A percentile compares a stretch with the other conserved stretches of the same genome.
Evolutionary conservation across 2,113 vertebrate genomes (phyloP).

Genomic region (Zonotrichia leucophrys): DNA sequence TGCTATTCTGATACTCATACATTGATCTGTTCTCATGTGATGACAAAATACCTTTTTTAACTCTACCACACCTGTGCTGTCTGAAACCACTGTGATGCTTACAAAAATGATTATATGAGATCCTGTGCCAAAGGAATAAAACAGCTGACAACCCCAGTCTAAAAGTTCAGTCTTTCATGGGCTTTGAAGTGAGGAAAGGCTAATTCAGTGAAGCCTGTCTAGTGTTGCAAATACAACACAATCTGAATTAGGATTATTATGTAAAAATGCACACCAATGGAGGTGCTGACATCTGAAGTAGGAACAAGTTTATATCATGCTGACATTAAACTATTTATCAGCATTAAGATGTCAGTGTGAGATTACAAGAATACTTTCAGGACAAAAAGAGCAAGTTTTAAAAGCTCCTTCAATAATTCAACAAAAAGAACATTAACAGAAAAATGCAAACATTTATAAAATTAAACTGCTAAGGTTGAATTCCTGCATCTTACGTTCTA

Average conservation of each 20-base stretch:
- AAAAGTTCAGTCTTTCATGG: not conserved
- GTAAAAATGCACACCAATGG: not conserved
- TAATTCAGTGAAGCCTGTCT: not conserved
- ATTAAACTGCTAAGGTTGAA: not conserved
- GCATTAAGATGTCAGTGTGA: constrained; percentile 24
- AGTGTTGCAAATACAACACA: not conserved
- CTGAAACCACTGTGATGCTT: not conserved
- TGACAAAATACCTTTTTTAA: not conserved
- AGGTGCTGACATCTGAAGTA: constrained; percentile 15
- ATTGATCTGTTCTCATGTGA: not conserved
- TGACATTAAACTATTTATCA: constrained; percentile 10
- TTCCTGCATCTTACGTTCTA: not conserved
- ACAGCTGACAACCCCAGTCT: not conserved
- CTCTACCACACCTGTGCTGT: not conserved
- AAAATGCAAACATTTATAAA: constrained; percentile 17
- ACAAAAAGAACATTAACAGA: not conserved
- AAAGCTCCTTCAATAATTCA: constrained; percentile 28
- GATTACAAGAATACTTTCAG: constrained; percentile 39
- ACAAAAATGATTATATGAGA: not conserved
- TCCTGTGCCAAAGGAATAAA: not conserved
- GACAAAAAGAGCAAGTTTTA: constrained; percentile 14
- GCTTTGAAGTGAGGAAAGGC: not conserved
- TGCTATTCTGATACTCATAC: not conserved
- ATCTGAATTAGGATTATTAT: not conserved
- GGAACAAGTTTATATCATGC: constrained; percentile 11